A percentile compares a stretch with the other conserved stretches of the same genome.
These are phyloP conservation scores for Zaprionus davidi DNA, from an alignment of 1,140 invertebrate genomes.

Conservation along the genomic window DNA sequence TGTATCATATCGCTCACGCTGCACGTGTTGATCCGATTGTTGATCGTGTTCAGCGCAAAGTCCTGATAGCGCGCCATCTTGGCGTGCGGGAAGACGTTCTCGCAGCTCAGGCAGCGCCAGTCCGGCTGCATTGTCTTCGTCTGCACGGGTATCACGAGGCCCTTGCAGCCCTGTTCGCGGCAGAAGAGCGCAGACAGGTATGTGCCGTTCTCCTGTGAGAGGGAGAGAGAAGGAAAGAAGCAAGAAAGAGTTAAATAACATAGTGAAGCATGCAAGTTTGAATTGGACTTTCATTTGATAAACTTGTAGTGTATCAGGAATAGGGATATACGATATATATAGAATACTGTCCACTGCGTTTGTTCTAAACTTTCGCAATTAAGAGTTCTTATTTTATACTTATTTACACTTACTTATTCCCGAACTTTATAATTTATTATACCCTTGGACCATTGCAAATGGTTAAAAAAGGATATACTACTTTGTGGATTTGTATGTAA, in stretches of 20 bases:
- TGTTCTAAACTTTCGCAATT: too few species aligned
- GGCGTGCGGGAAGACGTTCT: conserved; percentile 71
- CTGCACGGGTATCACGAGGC: conserved; percentile 78
- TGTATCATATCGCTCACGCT: conserved; percentile 77
- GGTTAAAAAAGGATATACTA: too few species aligned
- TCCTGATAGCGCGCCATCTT: conserved; percentile 83
- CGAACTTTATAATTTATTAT: too few species aligned
- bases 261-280: too few species aligned
- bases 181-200: conserved; percentile 79
- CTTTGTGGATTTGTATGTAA: too few species aligned
- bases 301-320: too few species aligned
- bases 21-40: conserved; percentile 79
- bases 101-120: conserved; percentile 77
- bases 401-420: too few species aligned
- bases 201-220: conserved; percentile 77
- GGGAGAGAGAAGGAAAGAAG: background rate
- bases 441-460: too few species aligned
- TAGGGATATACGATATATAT: too few species aligned
- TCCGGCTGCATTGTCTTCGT: conserved; percentile 76
- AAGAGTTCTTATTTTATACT: too few species aligned
- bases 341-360: too few species aligned
- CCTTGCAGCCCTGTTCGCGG: conserved; percentile 76
- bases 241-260: background rate
- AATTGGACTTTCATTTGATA: too few species aligned
- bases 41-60: conserved; percentile 80